These are phyloP conservation scores for Zophobas morio DNA, from an alignment of 1,140 invertebrate genomes.

Conservation along the genomic window DNA sequence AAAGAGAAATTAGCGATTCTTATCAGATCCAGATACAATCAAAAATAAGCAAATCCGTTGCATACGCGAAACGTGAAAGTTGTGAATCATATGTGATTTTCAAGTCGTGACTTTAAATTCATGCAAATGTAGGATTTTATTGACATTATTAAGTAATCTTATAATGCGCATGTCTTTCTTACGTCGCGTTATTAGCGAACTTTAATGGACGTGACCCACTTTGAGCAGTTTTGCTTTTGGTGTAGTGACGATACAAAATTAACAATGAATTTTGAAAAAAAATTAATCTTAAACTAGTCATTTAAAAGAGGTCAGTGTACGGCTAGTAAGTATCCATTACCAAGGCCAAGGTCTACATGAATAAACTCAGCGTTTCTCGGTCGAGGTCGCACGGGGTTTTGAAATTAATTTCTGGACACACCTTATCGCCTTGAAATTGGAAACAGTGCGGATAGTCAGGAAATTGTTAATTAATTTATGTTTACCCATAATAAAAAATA, in stretches of 20 bases:
- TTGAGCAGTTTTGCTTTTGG: neutral
- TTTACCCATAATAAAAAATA: too few relatives aligned
- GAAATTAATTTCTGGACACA: conserved; percentile 12
- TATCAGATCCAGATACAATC: neutral
- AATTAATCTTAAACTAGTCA: neutral
- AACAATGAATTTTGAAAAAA: neutral
- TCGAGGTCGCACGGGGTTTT: conserved; percentile 14
- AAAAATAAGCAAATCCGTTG: neutral
- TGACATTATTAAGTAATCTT: neutral
- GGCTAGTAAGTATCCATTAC: neutral
- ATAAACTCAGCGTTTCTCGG: conserved; percentile 20
- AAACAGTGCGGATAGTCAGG: too few relatives aligned
- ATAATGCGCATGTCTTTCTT: neutral
- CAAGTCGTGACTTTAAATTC: neutral
- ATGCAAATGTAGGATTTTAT: neutral
- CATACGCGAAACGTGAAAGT: neutral
- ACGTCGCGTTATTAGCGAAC: neutral
- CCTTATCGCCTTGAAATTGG: neutral
- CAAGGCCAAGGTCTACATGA: conserved; percentile 25
- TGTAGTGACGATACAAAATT: neutral
- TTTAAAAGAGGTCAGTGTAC: conserved; percentile 23
- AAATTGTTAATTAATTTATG: too few relatives aligned
- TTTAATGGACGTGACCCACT: neutral
- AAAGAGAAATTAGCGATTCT: neutral
- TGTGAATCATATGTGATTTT: neutral